Base-by-base conservation (phyloP, 2,113 vertebrate genomes). In the Poeciliopsis occidentalis region DNA sequence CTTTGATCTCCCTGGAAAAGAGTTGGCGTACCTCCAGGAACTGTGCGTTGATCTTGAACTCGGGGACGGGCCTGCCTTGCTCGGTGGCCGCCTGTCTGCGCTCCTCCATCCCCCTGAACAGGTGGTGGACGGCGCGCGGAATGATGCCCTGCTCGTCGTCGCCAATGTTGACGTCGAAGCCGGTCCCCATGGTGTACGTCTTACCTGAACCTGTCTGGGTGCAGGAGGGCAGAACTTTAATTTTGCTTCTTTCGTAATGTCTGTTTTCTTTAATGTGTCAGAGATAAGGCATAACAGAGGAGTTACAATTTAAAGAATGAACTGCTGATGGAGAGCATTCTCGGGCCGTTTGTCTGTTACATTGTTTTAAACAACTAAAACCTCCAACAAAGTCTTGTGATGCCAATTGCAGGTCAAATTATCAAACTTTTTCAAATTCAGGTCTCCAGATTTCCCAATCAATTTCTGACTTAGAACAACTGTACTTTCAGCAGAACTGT, bases 101-200 rank as follows among this genome's bases (percentile, higher is more conserved):
- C 80, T 96, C 95, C 93, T 98, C 97, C 47, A 99, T 98, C 73
- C 95, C 96, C n/a, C 88, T 95, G 88, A 96, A 99, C 88, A 99
- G 96, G 85, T 99, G 97, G 76, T 88, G 93, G 80, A 99, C 95
- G 37, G 98, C 98, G 11, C 98, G 96, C 0, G 97, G 95, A 87
- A 99, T 98, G 87, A 99, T 99, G 57, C 98, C 98, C 84, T 96
- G 95, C 39, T 99, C 98, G n/a, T 96, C 96, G 63, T 98, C 97
- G 2, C 83, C 92, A 73, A 97, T 95, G 92, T 92, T 98, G 79
- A 99, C 96, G 27, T 99, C 97, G 80, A 99, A 99, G 69, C 98
- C 98, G 12, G 98, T 99, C 72, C 98, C 98, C 98, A 99, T 99
- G 63, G 96, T 98, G 63, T 99, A 99, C 0, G 98, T 99, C 94